Evolutionary conservation across 2,113 vertebrate genomes (phyloP).

Genomic region (Scopus umbretta): DNA sequence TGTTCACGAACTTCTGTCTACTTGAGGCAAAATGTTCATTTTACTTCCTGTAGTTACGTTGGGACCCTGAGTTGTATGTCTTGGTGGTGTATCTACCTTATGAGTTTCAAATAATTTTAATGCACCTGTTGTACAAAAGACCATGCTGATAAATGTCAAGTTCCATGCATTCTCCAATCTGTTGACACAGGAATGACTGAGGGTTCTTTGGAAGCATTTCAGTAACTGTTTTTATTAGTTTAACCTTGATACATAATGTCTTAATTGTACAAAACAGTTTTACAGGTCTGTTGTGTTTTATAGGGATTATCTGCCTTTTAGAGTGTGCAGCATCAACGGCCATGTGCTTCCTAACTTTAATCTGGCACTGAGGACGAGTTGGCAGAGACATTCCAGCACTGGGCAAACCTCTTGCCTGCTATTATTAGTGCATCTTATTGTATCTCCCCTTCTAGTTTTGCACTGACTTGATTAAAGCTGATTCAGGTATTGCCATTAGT

Average conservation of each 20-base stretch:
- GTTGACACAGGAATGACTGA: not conserved
- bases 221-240: not conserved
- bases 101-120: not conserved
- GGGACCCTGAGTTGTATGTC: not conserved
- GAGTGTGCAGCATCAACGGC: not conserved
- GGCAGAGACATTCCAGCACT: not conserved
- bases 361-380: accelerated
- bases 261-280: not conserved
- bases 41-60: not conserved
- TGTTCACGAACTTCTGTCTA: not conserved
- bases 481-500: not conserved
- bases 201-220: not conserved
- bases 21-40: not conserved
- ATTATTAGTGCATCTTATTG: not conserved
- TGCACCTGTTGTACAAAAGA: not conserved
- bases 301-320: not conserved
- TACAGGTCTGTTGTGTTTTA: not conserved
- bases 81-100: not conserved
- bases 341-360: not conserved
- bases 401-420: not conserved
- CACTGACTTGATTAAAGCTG: not conserved
- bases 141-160: not conserved
- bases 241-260: not conserved
- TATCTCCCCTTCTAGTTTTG: not conserved
- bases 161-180: not conserved